Percentiles rank a stretch among this genome's conserved stretches.
phyloP scores from a whole-genome alignment of 2,797 vertebrate species.

The Margarornis squamiger region DNA sequence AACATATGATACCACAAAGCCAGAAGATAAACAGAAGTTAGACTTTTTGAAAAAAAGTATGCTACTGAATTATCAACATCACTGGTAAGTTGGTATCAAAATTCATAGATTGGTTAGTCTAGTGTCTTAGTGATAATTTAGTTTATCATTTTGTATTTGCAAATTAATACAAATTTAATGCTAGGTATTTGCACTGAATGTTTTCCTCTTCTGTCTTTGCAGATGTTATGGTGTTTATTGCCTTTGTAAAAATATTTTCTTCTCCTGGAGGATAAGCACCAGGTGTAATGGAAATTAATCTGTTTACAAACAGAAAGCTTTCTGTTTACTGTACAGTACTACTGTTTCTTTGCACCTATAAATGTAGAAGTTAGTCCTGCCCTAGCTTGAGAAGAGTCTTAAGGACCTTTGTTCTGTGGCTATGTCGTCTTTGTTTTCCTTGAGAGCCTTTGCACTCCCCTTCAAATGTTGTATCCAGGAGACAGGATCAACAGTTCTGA shows the following conservation, averaged over 20 bases:
- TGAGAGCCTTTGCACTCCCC: not conserved
- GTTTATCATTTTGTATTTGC: not conserved
- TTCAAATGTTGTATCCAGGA: not conserved
- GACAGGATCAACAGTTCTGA: not conserved
- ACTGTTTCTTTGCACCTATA: not conserved
- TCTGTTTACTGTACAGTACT: not conserved
- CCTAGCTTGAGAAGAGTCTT: not conserved
- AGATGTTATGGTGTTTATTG: not conserved
- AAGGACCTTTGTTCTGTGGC: not conserved
- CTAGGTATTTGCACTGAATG: not conserved
- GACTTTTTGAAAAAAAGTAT: conserved; percentile 94
- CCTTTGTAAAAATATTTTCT: not conserved
- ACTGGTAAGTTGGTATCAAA: conserved; percentile 81
- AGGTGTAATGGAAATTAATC: not conserved
- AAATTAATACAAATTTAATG: not conserved
- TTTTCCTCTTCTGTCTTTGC: not conserved
- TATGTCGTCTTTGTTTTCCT: not conserved
- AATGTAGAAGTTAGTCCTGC: not conserved
- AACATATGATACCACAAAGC: conserved; percentile 78
- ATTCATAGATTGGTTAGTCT: not conserved
- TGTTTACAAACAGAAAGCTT: not conserved
- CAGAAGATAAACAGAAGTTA: conserved; percentile 82
- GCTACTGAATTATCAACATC: conserved; percentile 94
- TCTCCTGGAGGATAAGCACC: not conserved
- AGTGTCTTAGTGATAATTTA: not conserved